These are phyloP conservation scores for Cerceris rybyensis DNA, from an alignment of 2,888 invertebrate genomes.

Conservation along the genomic window DNA sequence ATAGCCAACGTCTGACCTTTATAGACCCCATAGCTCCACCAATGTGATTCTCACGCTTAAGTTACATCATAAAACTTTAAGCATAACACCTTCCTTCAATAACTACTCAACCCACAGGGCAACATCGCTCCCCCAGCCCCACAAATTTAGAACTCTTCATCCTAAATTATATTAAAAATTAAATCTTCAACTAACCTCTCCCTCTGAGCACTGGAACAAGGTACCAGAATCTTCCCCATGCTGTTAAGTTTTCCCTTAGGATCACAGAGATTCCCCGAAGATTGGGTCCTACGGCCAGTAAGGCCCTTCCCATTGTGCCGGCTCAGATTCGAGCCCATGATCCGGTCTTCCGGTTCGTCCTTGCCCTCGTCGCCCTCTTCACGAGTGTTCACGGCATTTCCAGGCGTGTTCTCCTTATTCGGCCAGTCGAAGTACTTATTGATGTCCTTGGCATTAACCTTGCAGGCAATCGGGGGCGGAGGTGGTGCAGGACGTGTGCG, in stretches of 20 bases:
- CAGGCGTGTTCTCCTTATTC: slow-evolving; percentile 76
- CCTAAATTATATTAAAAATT: not conserved
- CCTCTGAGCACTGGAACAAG: slow-evolving; percentile 76
- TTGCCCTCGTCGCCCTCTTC: slow-evolving; percentile 28
- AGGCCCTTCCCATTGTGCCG: slow-evolving; percentile 88
- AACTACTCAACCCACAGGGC: too few relatives aligned
- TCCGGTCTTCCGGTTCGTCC: slow-evolving; percentile 60
- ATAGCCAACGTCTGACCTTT: too few relatives aligned
- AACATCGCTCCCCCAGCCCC: not conserved
- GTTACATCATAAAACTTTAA: too few relatives aligned
- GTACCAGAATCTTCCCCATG: slow-evolving; percentile 78
- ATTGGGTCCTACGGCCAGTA: slow-evolving; percentile 88
- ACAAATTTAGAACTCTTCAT: not conserved
- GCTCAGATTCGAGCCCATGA: slow-evolving; percentile 91
- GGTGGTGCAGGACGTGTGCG: slow-evolving; percentile 60
- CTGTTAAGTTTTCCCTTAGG: slow-evolving; percentile 77
- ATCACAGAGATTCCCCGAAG: slow-evolving; percentile 90
- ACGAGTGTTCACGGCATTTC: slow-evolving; percentile 68
- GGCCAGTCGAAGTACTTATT: slow-evolving; percentile 74
- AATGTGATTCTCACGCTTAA: too few relatives aligned
- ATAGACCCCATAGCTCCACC: too few relatives aligned
- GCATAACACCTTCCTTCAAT: too few relatives aligned
- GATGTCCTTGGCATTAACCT: slow-evolving; percentile 74
- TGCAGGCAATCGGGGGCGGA: slow-evolving; percentile 67
- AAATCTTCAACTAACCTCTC: slow-evolving; percentile 69